These are phyloP conservation scores for Gymnarchus niloticus DNA, from an alignment of 2,113 vertebrate genomes.

Conservation along the genomic window DNA sequence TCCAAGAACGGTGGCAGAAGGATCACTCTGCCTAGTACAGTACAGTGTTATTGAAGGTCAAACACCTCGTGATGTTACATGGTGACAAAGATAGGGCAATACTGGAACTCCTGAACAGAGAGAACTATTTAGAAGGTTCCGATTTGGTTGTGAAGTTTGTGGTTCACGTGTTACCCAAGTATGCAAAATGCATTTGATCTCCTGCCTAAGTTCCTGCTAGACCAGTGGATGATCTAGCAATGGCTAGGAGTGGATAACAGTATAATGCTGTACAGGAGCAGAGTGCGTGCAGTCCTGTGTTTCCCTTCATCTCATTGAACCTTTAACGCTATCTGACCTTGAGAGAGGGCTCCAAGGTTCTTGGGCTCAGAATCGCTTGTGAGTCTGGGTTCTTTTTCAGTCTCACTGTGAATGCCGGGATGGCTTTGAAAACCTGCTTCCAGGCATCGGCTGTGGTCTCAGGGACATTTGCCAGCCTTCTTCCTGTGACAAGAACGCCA, in stretches of 20 bases:
- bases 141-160: not conserved
- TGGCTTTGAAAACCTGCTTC: slow-evolving; percentile 61
- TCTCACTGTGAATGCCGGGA: slow-evolving; percentile 83
- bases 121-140: not conserved
- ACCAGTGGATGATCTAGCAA: not conserved
- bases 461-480: slow-evolving; percentile 63
- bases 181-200: not conserved
- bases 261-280: not conserved
- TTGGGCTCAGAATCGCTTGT: not conserved
- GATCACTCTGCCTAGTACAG: not conserved
- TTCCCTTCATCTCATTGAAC: not conserved
- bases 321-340: not conserved
- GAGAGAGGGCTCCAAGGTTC: too few relatives aligned
- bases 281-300: not conserved
- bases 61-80: not conserved
- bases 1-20: not conserved
- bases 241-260: not conserved
- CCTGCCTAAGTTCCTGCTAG: not conserved
- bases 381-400: slow-evolving; percentile 49
- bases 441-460: slow-evolving; percentile 66
- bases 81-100: not conserved
- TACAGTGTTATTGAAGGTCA: not conserved
- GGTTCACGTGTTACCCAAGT: not conserved
- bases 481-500: slow-evolving; percentile 74
- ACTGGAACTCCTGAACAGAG: not conserved